Conservation (phyloP, 2,888 invertebrate species). For the Epinotia brunnichana region DNA sequence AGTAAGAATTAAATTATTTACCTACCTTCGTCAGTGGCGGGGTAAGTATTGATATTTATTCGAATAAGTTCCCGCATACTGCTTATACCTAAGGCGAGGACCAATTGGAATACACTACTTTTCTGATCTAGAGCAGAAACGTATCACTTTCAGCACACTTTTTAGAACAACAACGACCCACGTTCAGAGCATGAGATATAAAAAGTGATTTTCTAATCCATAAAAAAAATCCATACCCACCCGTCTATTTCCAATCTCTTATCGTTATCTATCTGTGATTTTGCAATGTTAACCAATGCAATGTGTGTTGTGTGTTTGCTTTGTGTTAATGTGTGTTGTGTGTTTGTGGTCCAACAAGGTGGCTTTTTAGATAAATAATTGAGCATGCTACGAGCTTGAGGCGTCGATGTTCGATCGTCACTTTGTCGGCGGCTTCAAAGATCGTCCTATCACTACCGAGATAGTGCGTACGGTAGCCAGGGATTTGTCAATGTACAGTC, state of each 20-base stretch:
- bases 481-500: slow-evolving; percentile 80
- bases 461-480: slow-evolving; percentile 77
- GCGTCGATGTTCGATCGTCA: slow-evolving; percentile 59
- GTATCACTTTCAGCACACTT: too few relatives aligned
- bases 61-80: too few relatives aligned
- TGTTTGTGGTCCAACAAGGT: slow-evolving; percentile 1
- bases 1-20: too few relatives aligned
- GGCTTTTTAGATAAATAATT: slow-evolving; percentile 6
- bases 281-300: not conserved
- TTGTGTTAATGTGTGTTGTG: too few relatives aligned
- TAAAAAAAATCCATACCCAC: slow-evolving; percentile 12
- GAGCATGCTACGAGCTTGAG: slow-evolving; percentile 4
- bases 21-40: too few relatives aligned
- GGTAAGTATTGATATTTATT: too few relatives aligned
- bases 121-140: too few relatives aligned
- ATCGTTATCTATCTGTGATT: not conserved
- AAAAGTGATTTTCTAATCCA: slow-evolving; percentile 13
- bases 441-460: slow-evolving; percentile 60
- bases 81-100: too few relatives aligned
- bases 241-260: not conserved
- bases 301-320: too few relatives aligned
- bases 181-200: too few relatives aligned
- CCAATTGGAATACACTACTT: too few relatives aligned
- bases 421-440: slow-evolving; percentile 74
- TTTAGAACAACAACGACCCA: too few relatives aligned